Evolutionary conservation across 1,140 invertebrate species (phyloP), one percentile per base, ranked within the genome.

Genomic region (Pomacea maculata): DNA sequence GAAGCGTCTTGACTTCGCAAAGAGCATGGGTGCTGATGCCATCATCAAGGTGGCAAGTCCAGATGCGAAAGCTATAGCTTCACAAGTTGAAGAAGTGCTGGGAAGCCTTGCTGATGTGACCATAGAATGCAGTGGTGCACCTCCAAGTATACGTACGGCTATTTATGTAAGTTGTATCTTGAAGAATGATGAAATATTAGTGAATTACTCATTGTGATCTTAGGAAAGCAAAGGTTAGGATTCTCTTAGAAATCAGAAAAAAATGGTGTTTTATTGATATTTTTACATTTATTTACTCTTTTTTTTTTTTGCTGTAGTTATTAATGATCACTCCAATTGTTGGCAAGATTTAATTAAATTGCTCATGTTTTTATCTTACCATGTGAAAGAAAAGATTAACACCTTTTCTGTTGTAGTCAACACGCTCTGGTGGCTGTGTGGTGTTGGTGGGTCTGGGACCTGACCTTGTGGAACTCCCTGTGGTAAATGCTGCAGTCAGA

Each of bases 121-220:
- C 0, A 95, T 99, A 73, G 97, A 99, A 88, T 97, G 96, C 80
- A 95, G 94, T 84, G 97, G 97, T 63, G 95, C 94, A 2, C 94
- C 97, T 90, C 89, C 94, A n/a, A 95, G 94, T 67, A 94, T 96
- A 70, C 93, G 95, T 55, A 91, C 96, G 57, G 95, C 94, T 0
- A 94, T 98, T 83, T 91, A 94, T 90, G 96, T 97, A 86, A 92
- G 93, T 92, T 63, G 34, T 45, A 45, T 45, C 34, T 6, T 45
- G 2, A 45, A 45, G 34, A 45, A 45, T 2, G 68, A 19, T 75
- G 19, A 45, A 64, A n/a, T 70, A 29, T 34, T 75, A 34, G 19
- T 74, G 45, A 54, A 61, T 61, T 61, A 61, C 11, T 17, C 57
- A 61, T 14, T 1, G 25, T 25, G 25, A 25, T 25, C 25, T 25